Base-by-base conservation (phyloP, 2,888 invertebrate species). In the Spodoptera picta region DNA sequence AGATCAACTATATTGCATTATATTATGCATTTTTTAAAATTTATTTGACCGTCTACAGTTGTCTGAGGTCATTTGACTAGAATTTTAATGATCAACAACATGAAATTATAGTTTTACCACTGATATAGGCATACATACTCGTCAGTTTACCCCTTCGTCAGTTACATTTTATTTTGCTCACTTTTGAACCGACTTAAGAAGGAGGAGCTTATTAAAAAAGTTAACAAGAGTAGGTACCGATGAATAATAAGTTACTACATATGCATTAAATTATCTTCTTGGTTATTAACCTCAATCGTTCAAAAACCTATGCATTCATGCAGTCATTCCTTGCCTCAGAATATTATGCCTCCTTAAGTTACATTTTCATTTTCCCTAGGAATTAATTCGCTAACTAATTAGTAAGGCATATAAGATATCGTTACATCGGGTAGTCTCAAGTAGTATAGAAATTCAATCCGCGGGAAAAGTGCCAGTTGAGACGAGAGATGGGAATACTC, bases 381-480 rank as follows among this genome's bases (percentile, higher is more conserved):
- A 81, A 83, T 90, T 89, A 86, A 86, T 84, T 78, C 77, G 77
- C 67, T 75, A 61, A 54, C 48, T 65, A 62, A 57, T 65, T 62
- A 57, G 23, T 56, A 58, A 50, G 65, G 53, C 48, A 84, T 89
- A 90, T 90, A 85, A 82, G 85, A 88, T 92, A 87, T 90, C 91
- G 76, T 81, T 85, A 88, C 92, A 87, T 90, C 91, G 76, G 84
- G 73, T 48, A 19, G 48, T 36, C 36, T 36, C 7, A 36, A 36
- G 82, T 75, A 76, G 75, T 73, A 69, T 72, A 79, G 92, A 90
- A 90, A 92, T 87, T 87, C 82, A 86, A 92, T 83, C 86, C 83
- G 87, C 90, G 88, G 89, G 91, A 92, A 93, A 92, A 92, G 90
- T 90, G 87, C 80, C 83, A 89, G 87, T 88, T 87, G 86, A 87